phyloP scores from a whole-genome alignment of 2,888 invertebrate species.

The Chrysolina americana region DNA sequence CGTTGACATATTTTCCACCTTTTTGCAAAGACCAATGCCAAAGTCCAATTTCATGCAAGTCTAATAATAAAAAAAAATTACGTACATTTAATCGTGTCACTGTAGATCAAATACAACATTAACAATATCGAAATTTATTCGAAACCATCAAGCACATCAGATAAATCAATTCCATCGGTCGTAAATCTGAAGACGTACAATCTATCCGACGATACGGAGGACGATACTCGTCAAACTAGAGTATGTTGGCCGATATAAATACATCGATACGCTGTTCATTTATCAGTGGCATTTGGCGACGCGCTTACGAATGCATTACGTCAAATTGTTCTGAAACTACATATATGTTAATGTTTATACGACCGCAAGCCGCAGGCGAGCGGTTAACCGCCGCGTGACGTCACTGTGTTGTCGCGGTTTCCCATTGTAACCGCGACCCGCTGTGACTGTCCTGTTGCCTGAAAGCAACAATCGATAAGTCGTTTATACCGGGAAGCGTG shows the following conservation, averaged over 20 bases:
- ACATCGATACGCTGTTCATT: constrained; percentile 48
- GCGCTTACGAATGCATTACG: constrained; percentile 59
- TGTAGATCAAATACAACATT: too few species aligned
- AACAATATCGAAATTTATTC: neutral
- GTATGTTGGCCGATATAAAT: constrained; percentile 24
- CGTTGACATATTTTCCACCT: too few species aligned
- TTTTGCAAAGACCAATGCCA: too few species aligned
- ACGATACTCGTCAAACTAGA: neutral
- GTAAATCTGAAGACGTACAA: neutral
- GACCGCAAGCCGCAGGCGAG: constrained; percentile 61
- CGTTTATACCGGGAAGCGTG: neutral
- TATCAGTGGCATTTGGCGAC: constrained; percentile 51
- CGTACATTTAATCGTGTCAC: too few species aligned
- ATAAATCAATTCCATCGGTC: neutral
- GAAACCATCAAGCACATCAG: neutral
- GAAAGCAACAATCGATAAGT: neutral
- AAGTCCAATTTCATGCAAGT: too few species aligned
- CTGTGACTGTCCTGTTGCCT: constrained; percentile 23
- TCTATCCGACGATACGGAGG: neutral
- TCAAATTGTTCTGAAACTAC: constrained; percentile 61
- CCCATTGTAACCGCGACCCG: constrained; percentile 56
- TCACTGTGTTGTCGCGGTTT: constrained; percentile 62
- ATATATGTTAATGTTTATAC: constrained; percentile 65
- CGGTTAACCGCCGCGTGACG: constrained; percentile 62
- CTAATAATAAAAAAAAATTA: too few species aligned